phyloP scores from a whole-genome alignment of 1,140 invertebrate species.

The Drosophila mayri region DNA sequence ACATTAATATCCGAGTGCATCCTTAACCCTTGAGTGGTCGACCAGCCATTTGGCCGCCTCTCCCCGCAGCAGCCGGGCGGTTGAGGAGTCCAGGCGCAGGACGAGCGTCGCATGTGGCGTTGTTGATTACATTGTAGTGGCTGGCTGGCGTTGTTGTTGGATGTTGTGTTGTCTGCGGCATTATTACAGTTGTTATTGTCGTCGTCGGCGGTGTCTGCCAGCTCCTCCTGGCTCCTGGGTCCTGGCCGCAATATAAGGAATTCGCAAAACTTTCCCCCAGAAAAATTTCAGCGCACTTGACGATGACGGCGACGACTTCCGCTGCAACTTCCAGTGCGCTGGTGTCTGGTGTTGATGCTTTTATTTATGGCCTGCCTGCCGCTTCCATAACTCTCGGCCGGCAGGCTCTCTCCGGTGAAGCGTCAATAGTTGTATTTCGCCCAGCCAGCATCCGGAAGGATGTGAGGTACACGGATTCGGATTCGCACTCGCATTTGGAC shows the following conservation, averaged over 20 bases:
- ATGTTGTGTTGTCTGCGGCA: conserved; percentile 73
- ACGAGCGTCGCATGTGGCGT: conserved; percentile 67
- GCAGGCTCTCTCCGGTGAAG: conserved; percentile 52
- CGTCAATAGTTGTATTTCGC: conserved; percentile 77
- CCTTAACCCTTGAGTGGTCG: conserved; percentile 68
- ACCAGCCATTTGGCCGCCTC: conserved; percentile 53
- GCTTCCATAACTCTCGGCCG: conserved; percentile 59
- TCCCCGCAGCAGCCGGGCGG: background rate
- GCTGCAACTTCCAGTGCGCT: conserved; percentile 73
- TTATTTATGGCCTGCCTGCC: conserved; percentile 60
- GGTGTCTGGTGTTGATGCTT: conserved; percentile 78
- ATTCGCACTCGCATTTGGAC: conserved; percentile 1
- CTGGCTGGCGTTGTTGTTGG: conserved; percentile 44
- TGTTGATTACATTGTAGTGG: conserved; percentile 77
- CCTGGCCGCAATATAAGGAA: conserved; percentile 63
- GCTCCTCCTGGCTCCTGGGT: conserved; percentile 4
- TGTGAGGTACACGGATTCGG: conserved; percentile 62
- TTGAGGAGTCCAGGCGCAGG: conserved; percentile 19
- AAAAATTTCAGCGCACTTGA: conserved; percentile 76
- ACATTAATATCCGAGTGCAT: conserved; percentile 22
- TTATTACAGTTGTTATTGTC: conserved; percentile 80
- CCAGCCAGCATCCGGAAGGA: conserved; percentile 45
- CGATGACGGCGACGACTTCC: conserved; percentile 75
- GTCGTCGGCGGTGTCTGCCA: conserved; percentile 22
- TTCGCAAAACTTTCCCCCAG: conserved; percentile 70